Base-by-base conservation (phyloP, 2,797 vertebrate genomes). In the Crax fasciolata region DNA sequence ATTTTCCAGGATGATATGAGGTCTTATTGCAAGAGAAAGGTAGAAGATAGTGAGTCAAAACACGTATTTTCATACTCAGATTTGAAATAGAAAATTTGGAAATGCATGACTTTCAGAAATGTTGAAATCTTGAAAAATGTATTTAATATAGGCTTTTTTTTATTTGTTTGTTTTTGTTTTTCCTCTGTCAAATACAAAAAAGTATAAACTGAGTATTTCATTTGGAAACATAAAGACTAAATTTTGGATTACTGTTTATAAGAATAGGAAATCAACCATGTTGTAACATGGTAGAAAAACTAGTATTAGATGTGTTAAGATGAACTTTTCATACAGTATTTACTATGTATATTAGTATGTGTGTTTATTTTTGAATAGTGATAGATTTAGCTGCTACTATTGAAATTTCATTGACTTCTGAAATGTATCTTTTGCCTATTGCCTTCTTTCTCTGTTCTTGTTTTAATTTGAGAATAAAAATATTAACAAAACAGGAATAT, bases 381-480 rank as follows among this genome's bases (percentile, higher is more conserved):
- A 20, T 52, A 27, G 28, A 38, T 76, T n/a, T 35, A 35, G 4
- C 18, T 79, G 15, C 20, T 73, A 8, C 51, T 75, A 27, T 1
- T 41, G 44, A 12, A 66, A 70, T 61, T 58, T 28, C 6, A 25
- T 35, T 86, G 63, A 67, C 25, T 59, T 70, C 16, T 44, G 21
- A 39, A 78, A 23, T 52, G 4, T 6, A 3, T 63, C 2, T 49
- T 61, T 78, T 76, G 4, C 28, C 20, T 72, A 23, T 75, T 63
- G 6, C 24, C 24, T 43, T 57, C n/a, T 66, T 85, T 65, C 3
- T 3, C 2, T 43, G 18, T 78, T 82, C 28, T 19, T 19, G 2
- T 58, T 81, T 67, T 71, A 48, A 35, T 67, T 86, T 81, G 68
- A 43, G 24, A 89, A 46, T 52, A 68, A 90, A 94, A 87, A 15